Percentiles rank a stretch among this genome's conserved stretches.
Evolutionary conservation across 1,140 invertebrate species (phyloP).

Genomic region (Colletes gigas): DNA sequence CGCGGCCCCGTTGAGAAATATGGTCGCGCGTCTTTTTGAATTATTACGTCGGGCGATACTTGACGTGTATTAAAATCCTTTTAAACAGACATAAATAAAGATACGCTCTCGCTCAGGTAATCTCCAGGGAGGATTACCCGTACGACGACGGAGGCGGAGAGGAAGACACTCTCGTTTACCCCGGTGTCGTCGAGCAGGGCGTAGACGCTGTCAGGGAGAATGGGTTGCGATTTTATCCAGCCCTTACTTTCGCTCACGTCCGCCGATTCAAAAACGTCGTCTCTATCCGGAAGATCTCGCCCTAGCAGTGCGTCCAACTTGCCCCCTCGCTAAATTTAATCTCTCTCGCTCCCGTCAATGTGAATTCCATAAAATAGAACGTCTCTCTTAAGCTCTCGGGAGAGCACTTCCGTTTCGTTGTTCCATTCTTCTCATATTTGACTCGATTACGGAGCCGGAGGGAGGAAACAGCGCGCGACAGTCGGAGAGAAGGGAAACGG

Average conservation of each 20-base stretch:
- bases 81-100: constrained; percentile 71
- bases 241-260: constrained; percentile 7
- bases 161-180: constrained; percentile 42
- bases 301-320: not conserved
- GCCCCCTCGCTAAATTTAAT: constrained; percentile 51
- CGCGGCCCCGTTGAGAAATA: constrained; percentile 31
- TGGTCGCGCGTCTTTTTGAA: constrained; percentile 56
- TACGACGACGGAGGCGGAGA: not conserved
- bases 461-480: not conserved
- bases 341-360: constrained; percentile 42
- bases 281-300: constrained; percentile 18
- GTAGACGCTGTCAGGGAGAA: not conserved
- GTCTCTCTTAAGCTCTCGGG: constrained; percentile 22
- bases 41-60: constrained; percentile 47
- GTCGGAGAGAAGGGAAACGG: not conserved
- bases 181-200: constrained; percentile 28
- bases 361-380: constrained; percentile 58
- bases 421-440: constrained; percentile 57
- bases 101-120: constrained; percentile 49
- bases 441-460: constrained; percentile 44
- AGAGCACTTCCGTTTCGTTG: constrained; percentile 49
- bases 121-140: constrained; percentile 52
- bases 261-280: constrained; percentile 40
- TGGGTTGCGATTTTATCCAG: constrained; percentile 43
- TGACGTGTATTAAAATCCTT: constrained; percentile 69